Evolutionary conservation across 92 coral and sea anemone species (phyloP), one percentile per base, ranked within the genome.

Genomic region (Zoanthus sansibaricus): DNA sequence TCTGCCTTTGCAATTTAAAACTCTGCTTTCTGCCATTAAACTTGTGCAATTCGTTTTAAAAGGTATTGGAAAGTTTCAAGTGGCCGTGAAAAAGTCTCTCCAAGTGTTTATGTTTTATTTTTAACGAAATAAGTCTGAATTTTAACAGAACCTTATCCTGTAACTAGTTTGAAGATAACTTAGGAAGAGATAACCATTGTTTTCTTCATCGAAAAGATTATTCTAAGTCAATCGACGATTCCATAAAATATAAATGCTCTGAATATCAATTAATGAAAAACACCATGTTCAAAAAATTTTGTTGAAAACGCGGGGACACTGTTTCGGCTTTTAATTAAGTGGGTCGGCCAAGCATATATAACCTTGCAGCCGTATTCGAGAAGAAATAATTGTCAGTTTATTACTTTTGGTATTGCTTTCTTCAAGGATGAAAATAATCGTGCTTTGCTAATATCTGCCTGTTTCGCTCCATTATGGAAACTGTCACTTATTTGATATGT

Each of bases 401-500:
- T 80, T 80, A 66, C 74, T 62, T 80, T 80, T 80, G 62, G 21
- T 80, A 71, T 80, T 14, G 18, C 85, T 64, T 44, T 80, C 75
- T 80, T 67, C 75, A 66, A 80, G 73, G 37, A 30, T 72, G 67
- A 49, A 42, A 66, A 67, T 67, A 64, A 72, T 67, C 75, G 75
- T 46, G 85, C 62, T 66, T 21, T 80, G 55, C 61, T 80, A 80
- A 80, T 80, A 80, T 80, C 75, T 67, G 13, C 21, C 75, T 44
- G 85, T 67, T 67, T 72, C n/a, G 85, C 31, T 79, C 85, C 74
- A 67, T 80, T 64, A 80, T 80, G 85, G 85, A 80, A 80, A 48
- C 44, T 80, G 85, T 51, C 75, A 80, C 85, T 80, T 42, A 80
- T 67, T 32, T 58, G 56, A 80, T 37, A 79, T 80, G 49, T n/a